Conservation (phyloP, 2,888 invertebrate species). For the Mactromeris polynyma region DNA sequence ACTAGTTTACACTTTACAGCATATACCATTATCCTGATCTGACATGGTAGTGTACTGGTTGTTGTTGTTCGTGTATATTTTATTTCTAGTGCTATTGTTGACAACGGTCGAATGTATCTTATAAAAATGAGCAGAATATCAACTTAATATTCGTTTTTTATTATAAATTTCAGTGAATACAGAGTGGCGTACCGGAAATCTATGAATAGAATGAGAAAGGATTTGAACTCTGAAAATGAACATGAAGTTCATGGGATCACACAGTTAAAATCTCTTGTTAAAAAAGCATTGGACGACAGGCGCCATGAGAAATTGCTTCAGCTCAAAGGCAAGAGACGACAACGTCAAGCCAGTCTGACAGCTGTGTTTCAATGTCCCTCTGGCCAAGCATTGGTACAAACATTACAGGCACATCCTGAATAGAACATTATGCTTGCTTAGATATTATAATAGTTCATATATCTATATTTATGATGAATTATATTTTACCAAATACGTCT, state of each 20-base stretch:
- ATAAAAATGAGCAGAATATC: too few relatives aligned
- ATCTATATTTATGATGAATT: too few relatives aligned
- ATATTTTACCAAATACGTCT: too few relatives aligned
- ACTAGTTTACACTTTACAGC: too few relatives aligned
- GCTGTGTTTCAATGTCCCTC: constrained; percentile 45
- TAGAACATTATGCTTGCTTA: not conserved
- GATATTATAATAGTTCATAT: too few relatives aligned
- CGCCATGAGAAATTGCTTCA: constrained; percentile 35
- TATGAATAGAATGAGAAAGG: constrained; percentile 48
- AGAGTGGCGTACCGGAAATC: constrained; percentile 58
- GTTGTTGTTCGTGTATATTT: too few relatives aligned
- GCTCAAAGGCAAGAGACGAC: constrained; percentile 24
- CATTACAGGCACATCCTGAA: constrained; percentile 15
- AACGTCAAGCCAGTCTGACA: constrained; percentile 53
- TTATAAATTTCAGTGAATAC: constrained; percentile 57
- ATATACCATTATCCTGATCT: too few relatives aligned
- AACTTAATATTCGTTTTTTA: not conserved
- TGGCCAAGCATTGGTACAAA: not conserved
- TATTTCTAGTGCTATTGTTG: too few relatives aligned
- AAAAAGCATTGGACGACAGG: constrained; percentile 46
- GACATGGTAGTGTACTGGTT: too few relatives aligned
- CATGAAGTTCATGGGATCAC: constrained; percentile 38
- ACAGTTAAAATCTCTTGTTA: constrained; percentile 52
- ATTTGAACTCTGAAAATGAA: constrained; percentile 23
- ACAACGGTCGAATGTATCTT: too few relatives aligned